Evolutionary conservation across 2,888 invertebrate species (phyloP).

Genomic region (Xylota sylvarum): DNA sequence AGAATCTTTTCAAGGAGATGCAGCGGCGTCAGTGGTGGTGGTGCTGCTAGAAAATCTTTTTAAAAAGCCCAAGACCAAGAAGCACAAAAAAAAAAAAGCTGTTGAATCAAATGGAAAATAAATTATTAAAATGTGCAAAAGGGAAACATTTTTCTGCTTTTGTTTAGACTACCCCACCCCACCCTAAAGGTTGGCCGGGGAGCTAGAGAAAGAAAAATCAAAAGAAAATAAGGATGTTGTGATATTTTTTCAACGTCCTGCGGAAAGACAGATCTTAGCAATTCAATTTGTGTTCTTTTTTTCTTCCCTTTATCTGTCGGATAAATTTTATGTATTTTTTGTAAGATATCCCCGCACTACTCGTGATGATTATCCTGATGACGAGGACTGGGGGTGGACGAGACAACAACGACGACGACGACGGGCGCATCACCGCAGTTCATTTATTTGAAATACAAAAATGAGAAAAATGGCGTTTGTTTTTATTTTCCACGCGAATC

Average conservation of each 20-base stretch:
- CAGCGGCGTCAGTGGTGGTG: constrained; percentile 1
- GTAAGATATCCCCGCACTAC: constrained; percentile 27
- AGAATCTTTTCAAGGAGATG: constrained; percentile 62
- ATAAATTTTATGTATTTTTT: constrained; percentile 31
- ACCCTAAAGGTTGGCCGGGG: not conserved
- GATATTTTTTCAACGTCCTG: constrained; percentile 31
- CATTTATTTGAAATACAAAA: constrained; percentile 56
- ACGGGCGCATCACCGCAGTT: constrained; percentile 54
- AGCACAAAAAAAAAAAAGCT: constrained; percentile 22
- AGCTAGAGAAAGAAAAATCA: constrained; percentile 9
- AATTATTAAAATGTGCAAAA: constrained; percentile 73
- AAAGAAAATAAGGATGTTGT: constrained; percentile 50
- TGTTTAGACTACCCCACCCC: constrained; percentile 18
- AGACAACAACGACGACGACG: not conserved
- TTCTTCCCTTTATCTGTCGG: constrained; percentile 45
- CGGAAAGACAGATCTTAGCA: constrained; percentile 50
- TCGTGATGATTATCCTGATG: constrained; percentile 62
- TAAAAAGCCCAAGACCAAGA: not conserved
- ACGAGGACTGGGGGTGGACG: no score
- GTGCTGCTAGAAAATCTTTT: constrained; percentile 38
- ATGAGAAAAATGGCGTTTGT: constrained; percentile 65
- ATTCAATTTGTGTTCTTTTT: constrained; percentile 56
- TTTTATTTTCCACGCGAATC: constrained; percentile 60
- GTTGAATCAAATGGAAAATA: constrained; percentile 70
- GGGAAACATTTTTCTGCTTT: constrained; percentile 50